Percentiles rank a stretch among this genome's conserved stretches.
Evolutionary conservation across 2,797 vertebrate genomes (phyloP).

Genomic region (Eulemur mongoz): DNA sequence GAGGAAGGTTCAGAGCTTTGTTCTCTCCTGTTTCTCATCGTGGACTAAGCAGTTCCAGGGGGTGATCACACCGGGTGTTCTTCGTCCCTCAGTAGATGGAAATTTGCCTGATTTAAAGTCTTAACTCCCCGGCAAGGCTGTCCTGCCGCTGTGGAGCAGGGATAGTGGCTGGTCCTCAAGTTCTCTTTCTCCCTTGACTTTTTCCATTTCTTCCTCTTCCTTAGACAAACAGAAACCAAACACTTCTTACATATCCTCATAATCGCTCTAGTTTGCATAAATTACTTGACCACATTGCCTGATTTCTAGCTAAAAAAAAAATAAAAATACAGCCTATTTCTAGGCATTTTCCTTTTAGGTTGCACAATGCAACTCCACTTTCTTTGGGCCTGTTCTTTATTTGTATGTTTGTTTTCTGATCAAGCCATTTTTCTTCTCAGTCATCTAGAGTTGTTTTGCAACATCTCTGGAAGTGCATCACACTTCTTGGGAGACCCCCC

Average conservation of each 20-base stretch:
- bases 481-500: neutral
- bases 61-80: neutral
- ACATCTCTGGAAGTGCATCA: neutral
- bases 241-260: neutral
- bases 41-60: accelerated
- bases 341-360: neutral
- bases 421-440: neutral
- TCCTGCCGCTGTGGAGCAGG: neutral
- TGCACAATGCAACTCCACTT: neutral
- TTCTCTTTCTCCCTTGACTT: neutral
- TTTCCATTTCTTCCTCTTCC: neutral
- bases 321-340: neutral
- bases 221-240: neutral
- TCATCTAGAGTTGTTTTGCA: neutral
- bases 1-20: neutral
- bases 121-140: neutral
- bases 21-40: neutral
- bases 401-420: neutral
- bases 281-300: neutral
- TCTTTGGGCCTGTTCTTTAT: neutral
- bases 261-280: neutral
- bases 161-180: neutral
- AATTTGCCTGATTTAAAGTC: neutral
- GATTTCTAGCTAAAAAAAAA: neutral
- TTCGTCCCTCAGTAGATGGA: neutral